Evolutionary conservation across 2,888 invertebrate species (phyloP).

Genomic region (Lacanobia oleracea): DNA sequence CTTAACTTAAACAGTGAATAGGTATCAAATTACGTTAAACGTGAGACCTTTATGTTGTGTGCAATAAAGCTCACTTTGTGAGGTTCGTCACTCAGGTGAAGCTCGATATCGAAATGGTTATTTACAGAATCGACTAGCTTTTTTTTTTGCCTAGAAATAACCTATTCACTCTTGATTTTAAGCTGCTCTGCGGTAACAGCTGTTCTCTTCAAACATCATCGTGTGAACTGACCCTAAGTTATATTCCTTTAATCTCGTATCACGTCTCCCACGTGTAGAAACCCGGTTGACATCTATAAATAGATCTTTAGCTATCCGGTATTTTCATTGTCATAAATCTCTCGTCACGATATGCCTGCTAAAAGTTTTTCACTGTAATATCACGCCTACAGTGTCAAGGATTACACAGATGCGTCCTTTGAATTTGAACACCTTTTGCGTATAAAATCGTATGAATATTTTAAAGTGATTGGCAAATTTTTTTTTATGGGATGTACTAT

Average conservation of each 20-base stretch:
- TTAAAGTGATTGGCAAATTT: background rate
- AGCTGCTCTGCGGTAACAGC: too few relatives aligned
- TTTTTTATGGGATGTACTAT: background rate
- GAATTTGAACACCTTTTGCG: slow-evolving; percentile 1
- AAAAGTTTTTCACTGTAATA: background rate
- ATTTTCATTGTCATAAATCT: background rate
- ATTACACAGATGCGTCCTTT: background rate
- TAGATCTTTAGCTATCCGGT: background rate
- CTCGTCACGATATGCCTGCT: background rate
- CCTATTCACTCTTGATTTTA: too few relatives aligned
- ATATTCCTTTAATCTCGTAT: background rate
- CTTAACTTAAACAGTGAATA: too few relatives aligned
- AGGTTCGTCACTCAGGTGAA: too few relatives aligned
- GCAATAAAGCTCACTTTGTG: too few relatives aligned
- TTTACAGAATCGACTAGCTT: too few relatives aligned
- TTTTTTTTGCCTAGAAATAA: too few relatives aligned
- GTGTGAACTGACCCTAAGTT: background rate
- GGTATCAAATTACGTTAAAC: too few relatives aligned
- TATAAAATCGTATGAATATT: background rate
- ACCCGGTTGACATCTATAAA: slow-evolving; percentile 2
- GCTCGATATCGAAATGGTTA: too few relatives aligned
- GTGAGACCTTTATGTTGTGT: too few relatives aligned
- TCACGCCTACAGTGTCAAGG: slow-evolving; percentile 1
- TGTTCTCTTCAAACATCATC: background rate
- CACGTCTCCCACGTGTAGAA: slow-evolving; percentile 9